These are phyloP conservation scores for Cephalotes varians DNA, from an alignment of 2,888 invertebrate genomes.

Conservation along the genomic window DNA sequence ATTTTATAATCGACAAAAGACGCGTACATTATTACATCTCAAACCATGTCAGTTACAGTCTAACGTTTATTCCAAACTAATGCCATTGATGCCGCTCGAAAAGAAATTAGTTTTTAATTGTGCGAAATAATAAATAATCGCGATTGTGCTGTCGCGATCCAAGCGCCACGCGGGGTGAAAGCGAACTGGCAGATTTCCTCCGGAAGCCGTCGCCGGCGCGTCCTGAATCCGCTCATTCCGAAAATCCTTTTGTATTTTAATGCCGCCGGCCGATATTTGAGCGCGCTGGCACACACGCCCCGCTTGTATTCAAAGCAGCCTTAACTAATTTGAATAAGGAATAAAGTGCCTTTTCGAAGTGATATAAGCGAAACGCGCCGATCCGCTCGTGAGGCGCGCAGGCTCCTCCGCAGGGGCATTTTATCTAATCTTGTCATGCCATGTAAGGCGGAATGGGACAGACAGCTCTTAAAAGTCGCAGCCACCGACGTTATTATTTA, in stretches of 20 bases:
- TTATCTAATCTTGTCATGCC: conserved; percentile 82
- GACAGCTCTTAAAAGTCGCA: conserved; percentile 77
- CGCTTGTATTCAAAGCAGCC: conserved; percentile 82
- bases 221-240: conserved; percentile 56
- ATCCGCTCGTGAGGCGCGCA: conserved; percentile 46
- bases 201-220: conserved; percentile 55
- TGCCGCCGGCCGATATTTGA: conserved; percentile 77
- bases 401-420: conserved; percentile 58
- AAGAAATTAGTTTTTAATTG: conserved; percentile 23
- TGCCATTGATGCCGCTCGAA: not conserved
- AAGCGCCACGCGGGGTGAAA: conserved; percentile 48
- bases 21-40: too few relatives aligned
- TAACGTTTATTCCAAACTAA: not conserved
- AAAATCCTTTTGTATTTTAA: conserved; percentile 84
- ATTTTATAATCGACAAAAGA: too few relatives aligned
- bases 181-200: conserved; percentile 58
- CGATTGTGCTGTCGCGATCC: conserved; percentile 19
- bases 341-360: conserved; percentile 81
- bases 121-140: conserved; percentile 27
- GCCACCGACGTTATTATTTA: conserved; percentile 81
- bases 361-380: conserved; percentile 77
- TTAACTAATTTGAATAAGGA: conserved; percentile 83
- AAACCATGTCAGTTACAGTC: not conserved
- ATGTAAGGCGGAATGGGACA: conserved; percentile 79
- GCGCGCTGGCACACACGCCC: conserved; percentile 71